Evolutionary conservation across 1,140 invertebrate species (phyloP).

Genomic region (Drosophila willistoni): DNA sequence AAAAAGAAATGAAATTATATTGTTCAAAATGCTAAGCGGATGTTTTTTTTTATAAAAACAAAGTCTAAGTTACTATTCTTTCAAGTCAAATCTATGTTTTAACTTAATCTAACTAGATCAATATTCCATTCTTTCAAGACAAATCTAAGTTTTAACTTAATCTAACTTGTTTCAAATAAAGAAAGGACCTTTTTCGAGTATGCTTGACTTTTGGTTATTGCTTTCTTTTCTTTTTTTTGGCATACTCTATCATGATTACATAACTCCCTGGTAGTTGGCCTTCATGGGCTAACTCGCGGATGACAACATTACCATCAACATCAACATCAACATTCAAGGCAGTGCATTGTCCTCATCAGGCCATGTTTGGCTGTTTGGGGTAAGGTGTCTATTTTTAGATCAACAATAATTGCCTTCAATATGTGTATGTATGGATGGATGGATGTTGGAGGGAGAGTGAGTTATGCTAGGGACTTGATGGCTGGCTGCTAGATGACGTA

Average conservation of each 20-base stretch:
- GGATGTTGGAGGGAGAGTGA: neutral
- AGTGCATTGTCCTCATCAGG: constrained; percentile 77
- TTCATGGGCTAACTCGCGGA: neutral
- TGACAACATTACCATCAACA: constrained; percentile 9
- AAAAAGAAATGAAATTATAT: too few species aligned
- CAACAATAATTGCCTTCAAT: constrained; percentile 8
- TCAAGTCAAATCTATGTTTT: too few species aligned
- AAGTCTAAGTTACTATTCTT: too few species aligned
- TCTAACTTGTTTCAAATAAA: too few species aligned
- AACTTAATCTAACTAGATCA: too few species aligned
- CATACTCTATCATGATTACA: neutral
- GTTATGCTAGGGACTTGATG: constrained; percentile 2
- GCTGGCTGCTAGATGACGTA: constrained; percentile 5
- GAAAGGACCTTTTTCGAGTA: neutral
- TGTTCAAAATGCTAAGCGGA: too few species aligned
- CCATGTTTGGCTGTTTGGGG: constrained; percentile 19
- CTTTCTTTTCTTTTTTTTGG: too few species aligned
- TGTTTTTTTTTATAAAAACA: too few species aligned
- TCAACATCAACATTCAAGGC: constrained; percentile 60
- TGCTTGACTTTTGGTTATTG: neutral
- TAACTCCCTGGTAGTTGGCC: constrained; percentile 1
- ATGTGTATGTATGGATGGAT: neutral
- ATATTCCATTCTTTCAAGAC: too few species aligned
- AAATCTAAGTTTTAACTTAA: too few species aligned
- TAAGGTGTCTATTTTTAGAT: constrained; percentile 63